Base-by-base conservation (phyloP, 2,797 vertebrate species). In the Danio aesculapii region DNA sequence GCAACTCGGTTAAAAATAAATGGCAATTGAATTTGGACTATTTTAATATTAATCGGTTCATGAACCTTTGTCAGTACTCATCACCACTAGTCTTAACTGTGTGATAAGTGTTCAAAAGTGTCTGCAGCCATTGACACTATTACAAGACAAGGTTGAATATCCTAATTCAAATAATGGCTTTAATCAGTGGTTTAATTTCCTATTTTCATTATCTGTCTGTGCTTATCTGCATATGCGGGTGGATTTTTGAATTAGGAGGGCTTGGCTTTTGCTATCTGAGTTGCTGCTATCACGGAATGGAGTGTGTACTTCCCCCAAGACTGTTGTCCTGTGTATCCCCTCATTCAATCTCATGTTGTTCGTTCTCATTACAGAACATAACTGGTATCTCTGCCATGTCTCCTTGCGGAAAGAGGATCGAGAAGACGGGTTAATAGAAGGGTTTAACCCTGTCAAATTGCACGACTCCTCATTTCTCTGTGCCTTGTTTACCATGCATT, bases 391-490 rank as follows among this genome's bases (percentile, higher is more conserved):
- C 7, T 62, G 66, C 16, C 39, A 2, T 70, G 83, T 6, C 46
- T 57, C 77, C 10, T 66, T 52, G 7, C 7, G 2, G 17, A 43
- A 74, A 62, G 61, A 78, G 47, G 43, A 10, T 43, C 41, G 21
- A 72, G 17, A 17, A 53, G 21, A 53, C 75, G 19, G 49, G 55
- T 77, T 86, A 84, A 86, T 84, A 16, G 21, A 83, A 66, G 17
- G 63, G 4, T 73, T 81, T 86, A 83, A 81, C 84, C 79, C 66
- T 69, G 74, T 79, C 83, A 82, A 70, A 44, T 80, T 79, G 69
- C 55, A 43, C 47, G 8, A 44, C 75, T 21, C 11, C 55, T 83
- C 58, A 79, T 86, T 70, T 72, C 72, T 81, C 67, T 5, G n/a
- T 52, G 53, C 44, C 52, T 82, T 80, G 61, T 81, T 77, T 77